These are phyloP conservation scores for Cyprinella venusta DNA, from an alignment of 2,797 vertebrate species.

Conservation along the genomic window DNA sequence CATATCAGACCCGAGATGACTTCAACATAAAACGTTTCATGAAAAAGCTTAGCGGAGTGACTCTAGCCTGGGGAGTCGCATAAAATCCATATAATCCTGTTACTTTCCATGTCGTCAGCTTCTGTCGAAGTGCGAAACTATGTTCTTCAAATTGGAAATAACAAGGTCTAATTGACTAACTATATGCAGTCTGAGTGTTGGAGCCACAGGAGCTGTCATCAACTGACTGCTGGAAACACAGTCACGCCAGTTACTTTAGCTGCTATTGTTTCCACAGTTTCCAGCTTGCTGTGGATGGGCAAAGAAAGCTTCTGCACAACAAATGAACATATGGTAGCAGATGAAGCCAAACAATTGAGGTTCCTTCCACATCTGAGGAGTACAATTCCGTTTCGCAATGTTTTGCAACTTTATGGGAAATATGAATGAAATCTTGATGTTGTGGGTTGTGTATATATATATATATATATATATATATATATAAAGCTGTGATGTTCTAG, in stretches of 20 bases:
- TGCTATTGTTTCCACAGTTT: neutral
- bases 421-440: neutral
- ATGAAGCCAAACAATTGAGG: constrained; percentile 4
- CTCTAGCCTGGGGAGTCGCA: constrained; percentile 14
- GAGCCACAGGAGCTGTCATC: constrained; percentile 20
- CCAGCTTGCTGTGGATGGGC: neutral
- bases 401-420: neutral
- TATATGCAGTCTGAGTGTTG: constrained; percentile 18
- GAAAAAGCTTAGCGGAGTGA: constrained; percentile 14
- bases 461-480: no score
- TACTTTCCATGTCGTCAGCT: constrained; percentile 34
- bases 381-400: neutral
- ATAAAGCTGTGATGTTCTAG: constrained; percentile 8
- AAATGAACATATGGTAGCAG: constrained; percentile 33
- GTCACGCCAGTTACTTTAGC: neutral
- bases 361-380: neutral
- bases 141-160: constrained; percentile 26
- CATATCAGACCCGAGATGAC: constrained; percentile 26
- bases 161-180: constrained; percentile 27
- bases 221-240: constrained; percentile 16
- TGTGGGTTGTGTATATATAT: neutral
- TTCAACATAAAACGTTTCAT: constrained; percentile 10
- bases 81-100: constrained; percentile 33
- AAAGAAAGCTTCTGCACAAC: neutral
- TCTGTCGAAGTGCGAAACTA: constrained; percentile 21